Conservation (phyloP, 1,140 invertebrate genomes). For the Aporrectodea caliginosa region DNA sequence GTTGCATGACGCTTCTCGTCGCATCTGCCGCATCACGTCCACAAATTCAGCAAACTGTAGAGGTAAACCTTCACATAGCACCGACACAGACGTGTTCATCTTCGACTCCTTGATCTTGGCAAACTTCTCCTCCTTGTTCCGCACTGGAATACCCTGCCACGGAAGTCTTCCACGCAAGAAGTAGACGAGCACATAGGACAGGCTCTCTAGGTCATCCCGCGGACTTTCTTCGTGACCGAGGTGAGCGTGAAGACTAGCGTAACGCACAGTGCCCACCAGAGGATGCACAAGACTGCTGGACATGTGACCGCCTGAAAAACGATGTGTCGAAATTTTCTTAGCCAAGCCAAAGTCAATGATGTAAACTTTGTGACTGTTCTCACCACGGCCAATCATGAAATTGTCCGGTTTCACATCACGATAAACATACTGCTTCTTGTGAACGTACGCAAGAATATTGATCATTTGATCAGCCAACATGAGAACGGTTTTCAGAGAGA, state of each 20-base stretch:
- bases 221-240: conserved; percentile 59
- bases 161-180: conserved; percentile 84
- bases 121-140: conserved; percentile 90
- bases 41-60: conserved; percentile 12
- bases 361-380: conserved; percentile 58
- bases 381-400: conserved; percentile 63
- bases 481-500: conserved; percentile 55
- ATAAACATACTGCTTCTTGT: conserved; percentile 62
- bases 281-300: background rate
- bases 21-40: conserved; percentile 18
- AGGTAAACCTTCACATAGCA: conserved; percentile 67
- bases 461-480: conserved; percentile 98
- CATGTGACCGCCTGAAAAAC: background rate
- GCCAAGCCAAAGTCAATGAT: conserved; percentile 96
- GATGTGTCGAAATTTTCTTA: conserved; percentile 70
- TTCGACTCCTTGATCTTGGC: conserved; percentile 96
- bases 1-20: conserved; percentile 16
- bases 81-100: conserved; percentile 94
- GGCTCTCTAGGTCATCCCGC: conserved; percentile 91
- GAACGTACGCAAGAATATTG: conserved; percentile 63
- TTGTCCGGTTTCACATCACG: conserved; percentile 39
- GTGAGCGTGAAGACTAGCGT: conserved; percentile 25
- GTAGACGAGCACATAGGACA: conserved; percentile 95
- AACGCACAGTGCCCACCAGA: conserved; percentile 27
- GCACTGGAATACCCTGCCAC: conserved; percentile 86